A percentile compares a stretch with the other conserved stretches of the same genome.
Conservation (phyloP, 2,113 vertebrate species). For the Erythrolamprus reginae region DNA sequence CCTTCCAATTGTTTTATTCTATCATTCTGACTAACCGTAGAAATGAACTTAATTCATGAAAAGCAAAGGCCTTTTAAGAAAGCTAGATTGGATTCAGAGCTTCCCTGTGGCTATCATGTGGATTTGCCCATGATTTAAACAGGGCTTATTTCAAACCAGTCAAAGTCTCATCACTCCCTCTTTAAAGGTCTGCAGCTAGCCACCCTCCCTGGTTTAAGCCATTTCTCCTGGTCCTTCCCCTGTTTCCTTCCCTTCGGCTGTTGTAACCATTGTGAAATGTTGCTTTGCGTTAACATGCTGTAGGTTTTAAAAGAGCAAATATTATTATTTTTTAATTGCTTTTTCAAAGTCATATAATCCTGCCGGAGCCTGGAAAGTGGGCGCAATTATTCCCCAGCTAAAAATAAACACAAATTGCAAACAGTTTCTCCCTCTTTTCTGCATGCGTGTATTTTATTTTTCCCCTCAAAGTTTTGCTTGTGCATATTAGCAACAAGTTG, state of each 20-base stretch:
- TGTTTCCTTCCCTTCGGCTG: background rate
- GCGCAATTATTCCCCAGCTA: background rate
- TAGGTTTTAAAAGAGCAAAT: background rate
- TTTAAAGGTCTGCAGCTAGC: background rate
- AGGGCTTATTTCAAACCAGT: background rate
- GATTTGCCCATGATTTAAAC: background rate
- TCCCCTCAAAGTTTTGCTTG: too few species aligned
- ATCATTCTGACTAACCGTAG: background rate
- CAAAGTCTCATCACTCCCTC: background rate
- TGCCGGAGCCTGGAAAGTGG: background rate
- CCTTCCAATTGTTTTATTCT: background rate
- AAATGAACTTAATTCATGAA: background rate
- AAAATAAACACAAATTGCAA: background rate
- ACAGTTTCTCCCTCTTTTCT: background rate
- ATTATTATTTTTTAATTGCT: background rate
- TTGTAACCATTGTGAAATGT: background rate
- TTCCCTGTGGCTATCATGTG: background rate
- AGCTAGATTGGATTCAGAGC: background rate
- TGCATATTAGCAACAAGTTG: background rate
- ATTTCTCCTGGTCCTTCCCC: background rate
- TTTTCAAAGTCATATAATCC: background rate
- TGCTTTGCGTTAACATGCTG: background rate
- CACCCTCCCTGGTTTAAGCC: background rate
- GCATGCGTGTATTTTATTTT: rapidly evolving
- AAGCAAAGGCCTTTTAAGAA: background rate